A percentile compares a stretch with the other conserved stretches of the same genome.
Conservation (phyloP, 2,113 vertebrate species). For the Gymnorhina tibicen region DNA sequence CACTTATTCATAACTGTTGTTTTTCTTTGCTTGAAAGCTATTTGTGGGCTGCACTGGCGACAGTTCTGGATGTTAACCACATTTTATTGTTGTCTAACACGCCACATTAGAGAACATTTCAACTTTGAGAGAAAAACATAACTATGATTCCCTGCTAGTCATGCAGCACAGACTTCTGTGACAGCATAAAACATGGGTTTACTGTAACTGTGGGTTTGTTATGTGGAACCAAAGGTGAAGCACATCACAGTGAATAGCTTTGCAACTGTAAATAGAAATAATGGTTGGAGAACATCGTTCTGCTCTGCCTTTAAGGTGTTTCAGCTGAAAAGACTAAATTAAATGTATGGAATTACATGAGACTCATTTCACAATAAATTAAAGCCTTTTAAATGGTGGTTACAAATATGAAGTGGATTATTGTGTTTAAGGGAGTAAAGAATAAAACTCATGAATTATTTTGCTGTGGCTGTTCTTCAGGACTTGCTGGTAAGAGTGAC, state of each 20-base stretch:
- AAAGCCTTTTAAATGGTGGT: neutral
- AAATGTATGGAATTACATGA: neutral
- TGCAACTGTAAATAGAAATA: neutral
- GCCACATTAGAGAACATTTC: constrained; percentile 50
- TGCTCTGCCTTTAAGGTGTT: neutral
- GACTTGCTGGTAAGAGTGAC: neutral
- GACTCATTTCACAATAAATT: neutral
- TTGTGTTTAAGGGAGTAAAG: neutral
- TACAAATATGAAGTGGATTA: neutral
- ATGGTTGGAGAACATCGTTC: neutral
- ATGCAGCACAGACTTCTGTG: constrained; percentile 1
- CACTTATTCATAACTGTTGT: neutral
- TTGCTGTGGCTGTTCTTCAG: neutral
- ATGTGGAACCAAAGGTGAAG: constrained; percentile 23
- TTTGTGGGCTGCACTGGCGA: constrained; percentile 12
- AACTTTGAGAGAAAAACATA: constrained; percentile 37
- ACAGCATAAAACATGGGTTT: constrained; percentile 37
- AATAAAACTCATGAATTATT: neutral
- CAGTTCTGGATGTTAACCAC: constrained; percentile 38
- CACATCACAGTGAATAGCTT: neutral
- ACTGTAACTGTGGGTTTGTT: neutral
- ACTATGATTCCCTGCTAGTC: constrained; percentile 38
- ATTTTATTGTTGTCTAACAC: constrained; percentile 24
- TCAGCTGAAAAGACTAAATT: neutral
- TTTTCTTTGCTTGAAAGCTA: constrained; percentile 35